Percentiles rank a stretch among this genome's conserved stretches.
phyloP scores from a whole-genome alignment of 2,888 invertebrate species.

The Andricus quercusramuli region DNA sequence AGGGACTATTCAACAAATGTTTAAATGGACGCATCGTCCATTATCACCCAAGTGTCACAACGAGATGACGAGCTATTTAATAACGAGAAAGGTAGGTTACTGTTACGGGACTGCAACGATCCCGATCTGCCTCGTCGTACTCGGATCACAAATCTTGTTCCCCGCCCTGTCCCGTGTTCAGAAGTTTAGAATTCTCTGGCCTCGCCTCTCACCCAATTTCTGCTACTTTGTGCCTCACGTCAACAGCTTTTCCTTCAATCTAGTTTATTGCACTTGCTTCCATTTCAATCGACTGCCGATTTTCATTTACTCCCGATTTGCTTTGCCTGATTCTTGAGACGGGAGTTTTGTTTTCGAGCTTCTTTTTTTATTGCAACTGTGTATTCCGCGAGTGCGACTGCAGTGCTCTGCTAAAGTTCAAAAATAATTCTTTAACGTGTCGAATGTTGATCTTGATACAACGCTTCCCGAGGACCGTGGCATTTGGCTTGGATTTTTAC shows the following conservation, averaged over 20 bases:
- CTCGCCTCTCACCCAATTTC: slow-evolving; percentile 36
- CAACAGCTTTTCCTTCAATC: not conserved
- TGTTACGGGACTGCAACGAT: slow-evolving; percentile 66
- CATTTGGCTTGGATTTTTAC: slow-evolving; percentile 14
- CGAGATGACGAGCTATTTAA: slow-evolving; percentile 97
- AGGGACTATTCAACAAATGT: slow-evolving; percentile 81
- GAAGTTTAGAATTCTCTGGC: slow-evolving; percentile 43
- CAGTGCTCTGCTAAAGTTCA: slow-evolving; percentile 13
- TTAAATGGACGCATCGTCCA: slow-evolving; percentile 99
- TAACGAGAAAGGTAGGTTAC: slow-evolving; percentile 91
- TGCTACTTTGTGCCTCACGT: slow-evolving; percentile 4
- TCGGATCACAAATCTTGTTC: slow-evolving; percentile 43
- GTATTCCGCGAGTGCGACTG: slow-evolving; percentile 1
- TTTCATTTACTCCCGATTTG: not conserved
- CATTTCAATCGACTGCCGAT: not conserved
- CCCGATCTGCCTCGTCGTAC: slow-evolving; percentile 57
- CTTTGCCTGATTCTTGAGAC: slow-evolving; percentile 8
- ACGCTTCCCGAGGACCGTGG: slow-evolving; percentile 32
- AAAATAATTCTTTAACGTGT: slow-evolving; percentile 18
- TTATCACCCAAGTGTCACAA: slow-evolving; percentile 98
- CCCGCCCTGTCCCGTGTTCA: slow-evolving; percentile 3
- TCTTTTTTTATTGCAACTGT: not conserved
- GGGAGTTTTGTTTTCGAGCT: not conserved
- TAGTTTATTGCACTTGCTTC: not conserved
- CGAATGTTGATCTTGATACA: slow-evolving; percentile 22